Evolutionary conservation across 2,888 invertebrate species (phyloP), one percentile per base, ranked within the genome.

Genomic region (Coronaproctus castanopsis): DNA sequence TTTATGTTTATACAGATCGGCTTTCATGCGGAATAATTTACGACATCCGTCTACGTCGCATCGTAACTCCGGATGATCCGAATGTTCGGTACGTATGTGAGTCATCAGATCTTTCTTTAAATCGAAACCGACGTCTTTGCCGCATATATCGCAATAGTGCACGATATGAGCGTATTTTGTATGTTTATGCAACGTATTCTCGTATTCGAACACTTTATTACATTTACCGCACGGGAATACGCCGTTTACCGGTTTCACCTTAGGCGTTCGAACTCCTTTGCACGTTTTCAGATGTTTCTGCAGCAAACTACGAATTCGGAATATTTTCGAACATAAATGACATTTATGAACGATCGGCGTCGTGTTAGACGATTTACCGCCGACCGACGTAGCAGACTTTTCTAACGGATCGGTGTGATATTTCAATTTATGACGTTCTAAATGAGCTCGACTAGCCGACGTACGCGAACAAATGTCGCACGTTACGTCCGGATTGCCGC

Each of bases 211-310:
- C 50, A 78, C 76, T 57, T 78, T 74, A 60, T 75, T 72, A 66
- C 79, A 79, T 3, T 76, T 75, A 59, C 77, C 75, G 64, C 79
- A 79, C 2, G 64, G 64, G 75, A 73, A 2, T 3, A 65, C 62
- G 3, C 66, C 67, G 54, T 67, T 64, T 8, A 64, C 64, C 50
- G 65, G 63, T 24, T 63, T 61, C 53, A 61, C 62, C 51, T 64
- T 64, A 2, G 65, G 22, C 68, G 69, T 1, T 21, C 55, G 61
- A 18, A 65, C 66, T n/a, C 67, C 67, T 61, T 65, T 66, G 66
- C 79, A 79, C 62, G 78, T 78, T 64, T 77, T 78, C 69, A 76
- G 75, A 66, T 79, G 79, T 66, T 78, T 78, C 60, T 76, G 75
- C 21, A 78, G 66, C 20, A 78, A 67, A 57, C 77, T 73, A 54